Percentiles rank a stretch among this genome's conserved stretches.
Evolutionary conservation across 2,888 invertebrate genomes (phyloP).

Genomic region (Microdon myrmicae): DNA sequence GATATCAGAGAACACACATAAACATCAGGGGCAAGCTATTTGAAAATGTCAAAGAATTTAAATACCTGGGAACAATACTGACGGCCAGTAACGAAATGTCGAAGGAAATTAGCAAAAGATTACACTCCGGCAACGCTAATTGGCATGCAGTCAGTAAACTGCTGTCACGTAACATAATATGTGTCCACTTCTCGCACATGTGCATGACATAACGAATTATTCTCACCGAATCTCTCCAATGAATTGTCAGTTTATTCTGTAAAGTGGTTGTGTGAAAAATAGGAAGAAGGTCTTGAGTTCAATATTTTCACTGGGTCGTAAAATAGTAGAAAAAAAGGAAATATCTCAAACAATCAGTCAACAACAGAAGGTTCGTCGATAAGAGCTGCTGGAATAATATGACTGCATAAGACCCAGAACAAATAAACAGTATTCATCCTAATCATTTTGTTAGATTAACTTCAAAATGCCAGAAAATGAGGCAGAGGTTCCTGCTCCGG

Average conservation of each 20-base stretch:
- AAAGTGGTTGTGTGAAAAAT: conserved; percentile 32
- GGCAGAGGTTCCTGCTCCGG: conserved; percentile 28
- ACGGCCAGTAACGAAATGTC: too few relatives aligned
- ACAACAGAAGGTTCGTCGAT: conserved; percentile 5
- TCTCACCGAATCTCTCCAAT: not conserved
- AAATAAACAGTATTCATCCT: conserved; percentile 8
- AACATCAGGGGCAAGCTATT: too few relatives aligned
- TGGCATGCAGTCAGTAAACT: too few relatives aligned
- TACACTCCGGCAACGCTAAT: too few relatives aligned
- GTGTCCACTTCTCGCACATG: conserved; percentile 22
- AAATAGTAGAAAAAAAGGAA: conserved; percentile 5
- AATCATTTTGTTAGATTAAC: conserved; percentile 3
- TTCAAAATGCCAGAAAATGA: conserved; percentile 25
- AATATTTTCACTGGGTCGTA: conserved; percentile 15
- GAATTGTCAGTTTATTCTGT: conserved; percentile 24
- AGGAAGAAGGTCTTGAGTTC: conserved; percentile 1
- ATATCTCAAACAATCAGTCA: not conserved
- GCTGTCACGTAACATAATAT: too few relatives aligned
- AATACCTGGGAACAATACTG: too few relatives aligned
- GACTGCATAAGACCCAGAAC: conserved; percentile 10
- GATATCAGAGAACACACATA: too few relatives aligned
- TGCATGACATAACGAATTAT: conserved; percentile 9
- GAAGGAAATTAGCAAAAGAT: too few relatives aligned
- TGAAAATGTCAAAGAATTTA: too few relatives aligned
- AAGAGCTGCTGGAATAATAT: too few relatives aligned